Percentiles rank a stretch among this genome's conserved stretches.
Conservation (phyloP, 1,140 invertebrate genomes). For the Drosophila melanogaster region DNA sequence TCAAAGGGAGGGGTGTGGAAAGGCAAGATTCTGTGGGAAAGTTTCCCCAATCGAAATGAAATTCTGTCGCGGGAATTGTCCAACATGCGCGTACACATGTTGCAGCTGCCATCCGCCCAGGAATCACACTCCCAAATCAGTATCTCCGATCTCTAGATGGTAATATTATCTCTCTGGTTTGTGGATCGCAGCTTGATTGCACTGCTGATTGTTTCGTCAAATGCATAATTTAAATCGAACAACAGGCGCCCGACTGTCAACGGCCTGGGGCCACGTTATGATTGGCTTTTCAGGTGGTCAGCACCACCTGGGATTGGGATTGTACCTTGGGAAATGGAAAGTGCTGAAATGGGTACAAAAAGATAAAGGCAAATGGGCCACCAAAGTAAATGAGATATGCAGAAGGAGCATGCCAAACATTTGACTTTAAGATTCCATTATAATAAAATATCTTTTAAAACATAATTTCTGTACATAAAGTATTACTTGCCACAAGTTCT, state of each 20-base stretch:
- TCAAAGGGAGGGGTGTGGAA: constrained; percentile 1
- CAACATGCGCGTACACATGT: constrained; percentile 71
- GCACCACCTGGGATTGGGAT: neutral
- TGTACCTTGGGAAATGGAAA: constrained; percentile 55
- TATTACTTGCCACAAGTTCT: neutral
- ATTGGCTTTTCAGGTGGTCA: constrained; percentile 58
- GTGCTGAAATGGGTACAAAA: constrained; percentile 27
- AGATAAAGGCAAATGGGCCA: neutral
- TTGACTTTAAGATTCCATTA: too few relatives aligned
- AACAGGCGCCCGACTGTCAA: constrained; percentile 42
- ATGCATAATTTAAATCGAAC: constrained; percentile 78
- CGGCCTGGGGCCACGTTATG: constrained; percentile 54
- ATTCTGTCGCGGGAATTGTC: constrained; percentile 72
- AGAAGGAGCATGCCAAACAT: neutral
- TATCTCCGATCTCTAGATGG: constrained; percentile 55
- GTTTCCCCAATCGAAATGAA: constrained; percentile 77
- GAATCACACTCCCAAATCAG: constrained; percentile 42
- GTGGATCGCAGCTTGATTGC: constrained; percentile 68
- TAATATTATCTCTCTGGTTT: constrained; percentile 60
- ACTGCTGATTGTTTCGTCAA: constrained; percentile 79
- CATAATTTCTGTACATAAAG: too few relatives aligned
- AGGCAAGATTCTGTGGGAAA: constrained; percentile 76
- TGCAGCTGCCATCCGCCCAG: constrained; percentile 50
- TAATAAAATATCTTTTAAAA: too few relatives aligned
- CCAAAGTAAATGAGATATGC: neutral